Evolutionary conservation across 2,888 invertebrate genomes (phyloP), one percentile per base, ranked within the genome.

Genomic region (Pollenia angustigena): DNA sequence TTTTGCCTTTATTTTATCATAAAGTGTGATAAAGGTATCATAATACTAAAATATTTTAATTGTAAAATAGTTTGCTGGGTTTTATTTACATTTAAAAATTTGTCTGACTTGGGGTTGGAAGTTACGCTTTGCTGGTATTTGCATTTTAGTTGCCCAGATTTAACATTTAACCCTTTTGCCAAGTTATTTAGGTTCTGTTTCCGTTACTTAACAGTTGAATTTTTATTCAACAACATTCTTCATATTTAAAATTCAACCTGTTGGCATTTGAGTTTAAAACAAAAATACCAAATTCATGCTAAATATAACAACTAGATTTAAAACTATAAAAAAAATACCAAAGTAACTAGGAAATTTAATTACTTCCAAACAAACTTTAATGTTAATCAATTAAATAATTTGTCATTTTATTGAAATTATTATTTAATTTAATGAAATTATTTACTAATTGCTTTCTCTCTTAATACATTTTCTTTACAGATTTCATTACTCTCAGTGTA

Each of bases 241-340:
- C 16, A 44, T 52, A 32, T 84, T 66, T 32, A 32, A 44, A 81
- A 86, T 85, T 79, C 88, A 86, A 89, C 89, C 89, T 89, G 89
- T 89, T 89, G 89, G 88, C 88, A 85, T 89, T 89, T 89, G 83
- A 85, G 80, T 76, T 18, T 23, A 50, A 52, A 40, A 8, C 42
- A n/a, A 23, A 68, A 64, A 54, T 56, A 48, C 7, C 54, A 74
- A 66, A 48, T 11, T 62, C 16, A 62, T 40, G 64, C 2, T 60
- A n/a, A 42, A 62, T 40, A 8, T 16, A n/a, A 60, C 10, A 42
- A n/a, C n/a, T 54, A 44, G n/a, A 54, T 54, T 46, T 75, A 62
- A 75, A 76, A 64, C 54, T 64, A 76, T 32, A 32, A 32, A 32
- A 32, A 32, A 32, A 32, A 32, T 1, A 32, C 32, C 32, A 32